Evolutionary conservation across 2,113 vertebrate species (phyloP), one percentile per base, ranked within the genome.

Genomic region (Nibea albiflora): DNA sequence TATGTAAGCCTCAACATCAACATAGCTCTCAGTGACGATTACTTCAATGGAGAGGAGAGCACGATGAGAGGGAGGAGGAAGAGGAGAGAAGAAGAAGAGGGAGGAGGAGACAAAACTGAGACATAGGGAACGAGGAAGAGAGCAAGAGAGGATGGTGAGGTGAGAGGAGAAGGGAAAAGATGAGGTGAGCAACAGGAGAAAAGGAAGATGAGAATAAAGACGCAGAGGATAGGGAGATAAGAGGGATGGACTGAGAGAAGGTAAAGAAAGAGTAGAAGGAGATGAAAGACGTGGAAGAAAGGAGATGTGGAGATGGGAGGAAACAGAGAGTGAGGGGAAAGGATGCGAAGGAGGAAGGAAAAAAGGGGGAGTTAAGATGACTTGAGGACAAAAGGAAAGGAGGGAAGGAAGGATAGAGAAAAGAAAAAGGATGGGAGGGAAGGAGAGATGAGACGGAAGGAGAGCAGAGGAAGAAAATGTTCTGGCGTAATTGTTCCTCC

Each of bases 1-100:
- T 56, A 80, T 73, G 71, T 80, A 85, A 86, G 66, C 81, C 87
- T 73, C 81, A 77, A 84, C 78, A 83, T 86, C 88, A 89, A 80
- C 88, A 84, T 9, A 26, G 84, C 68, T 75, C 85, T 85, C 76
- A 64, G 72, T 68, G 72, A 82, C 19, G 56, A 80, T 85, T 62
- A 82, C 82, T 77, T 52, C 54, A 53, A 67, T 60, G 75, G 28
- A 69, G 81, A 74, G 69, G 42, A 63, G 68, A 17, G 20, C 20
- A 4, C 11, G 20, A 54, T 22, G 52, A 12, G 22, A 42, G n/a
- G 35, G 26, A 9, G 44, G 19, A 4, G 4, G 14, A 44, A 31
- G 8, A 20, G 2, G 20, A 42, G 28, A 24, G 17, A 26, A 26
- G 31, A 35, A 53, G 1, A 2, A 44, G 4, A 5, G 31, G 19